A percentile compares a stretch with the other conserved stretches of the same genome.
Conservation (phyloP, 2,113 vertebrate species). For the Chamaea fasciata region DNA sequence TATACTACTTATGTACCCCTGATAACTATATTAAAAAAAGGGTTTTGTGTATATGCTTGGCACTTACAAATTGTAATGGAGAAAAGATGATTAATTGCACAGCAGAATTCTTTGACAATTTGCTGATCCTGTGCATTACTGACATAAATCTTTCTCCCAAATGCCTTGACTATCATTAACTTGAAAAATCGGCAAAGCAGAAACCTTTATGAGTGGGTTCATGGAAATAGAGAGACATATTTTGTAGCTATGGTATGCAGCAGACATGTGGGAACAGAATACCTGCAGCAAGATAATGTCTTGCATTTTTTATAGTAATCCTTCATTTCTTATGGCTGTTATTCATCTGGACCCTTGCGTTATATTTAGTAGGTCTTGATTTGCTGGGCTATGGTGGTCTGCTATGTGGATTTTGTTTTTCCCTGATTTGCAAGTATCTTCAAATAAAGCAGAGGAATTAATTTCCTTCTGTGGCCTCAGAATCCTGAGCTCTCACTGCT, state of each 20-base stretch:
- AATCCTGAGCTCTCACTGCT: background rate
- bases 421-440: background rate
- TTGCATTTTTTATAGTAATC: background rate
- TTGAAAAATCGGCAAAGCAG: slow-evolving; percentile 67
- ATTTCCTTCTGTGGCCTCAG: background rate
- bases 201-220: slow-evolving; percentile 40
- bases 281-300: background rate
- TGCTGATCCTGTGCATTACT: slow-evolving; percentile 59
- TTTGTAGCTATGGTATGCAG: background rate
- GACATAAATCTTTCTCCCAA: slow-evolving; percentile 67
- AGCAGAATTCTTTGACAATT: slow-evolving; percentile 50
- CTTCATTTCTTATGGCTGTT: background rate
- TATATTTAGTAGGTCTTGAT: background rate
- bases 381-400: background rate
- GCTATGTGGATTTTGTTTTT: background rate
- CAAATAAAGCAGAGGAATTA: slow-evolving; percentile 17
- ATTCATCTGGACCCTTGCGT: background rate
- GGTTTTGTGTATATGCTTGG: background rate
- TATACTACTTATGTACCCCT: background rate
- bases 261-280: background rate
- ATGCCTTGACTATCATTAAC: slow-evolving; percentile 67
- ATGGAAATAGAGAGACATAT: slow-evolving; percentile 52
- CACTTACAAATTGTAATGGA: slow-evolving; percentile 16
- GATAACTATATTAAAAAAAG: slow-evolving; percentile 20
- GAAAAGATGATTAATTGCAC: slow-evolving; percentile 56